These are phyloP conservation scores for Hylaeus volcanicus DNA, from an alignment of 1,140 invertebrate genomes.

Conservation along the genomic window DNA sequence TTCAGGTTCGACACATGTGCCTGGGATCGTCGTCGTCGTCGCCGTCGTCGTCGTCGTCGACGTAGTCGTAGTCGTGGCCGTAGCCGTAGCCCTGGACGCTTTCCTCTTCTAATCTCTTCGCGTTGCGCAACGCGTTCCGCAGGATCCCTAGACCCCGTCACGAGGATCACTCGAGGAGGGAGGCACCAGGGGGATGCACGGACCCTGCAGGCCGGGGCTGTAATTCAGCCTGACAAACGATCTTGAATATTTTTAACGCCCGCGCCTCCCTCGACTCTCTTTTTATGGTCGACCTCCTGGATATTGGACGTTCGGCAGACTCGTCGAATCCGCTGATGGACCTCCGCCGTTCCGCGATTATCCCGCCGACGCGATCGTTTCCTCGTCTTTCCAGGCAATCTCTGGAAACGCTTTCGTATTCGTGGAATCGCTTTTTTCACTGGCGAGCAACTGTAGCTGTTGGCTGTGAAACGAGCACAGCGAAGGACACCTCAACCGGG, in stretches of 20 bases:
- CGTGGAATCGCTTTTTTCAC: too few species aligned
- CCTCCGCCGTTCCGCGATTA: constrained; percentile 44
- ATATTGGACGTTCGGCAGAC: constrained; percentile 71
- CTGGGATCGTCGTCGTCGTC: constrained; percentile 59
- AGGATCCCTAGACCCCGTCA: constrained; percentile 41
- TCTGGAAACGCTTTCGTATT: not conserved
- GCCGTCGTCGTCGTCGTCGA: constrained; percentile 58
- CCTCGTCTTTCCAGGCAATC: not conserved
- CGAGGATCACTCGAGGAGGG: not conserved
- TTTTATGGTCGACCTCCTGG: constrained; percentile 56
- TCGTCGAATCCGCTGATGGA: constrained; percentile 55
- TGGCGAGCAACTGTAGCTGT: not conserved
- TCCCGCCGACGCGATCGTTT: constrained; percentile 34
- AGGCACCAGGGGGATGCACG: not conserved
- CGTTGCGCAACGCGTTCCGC: constrained; percentile 62
- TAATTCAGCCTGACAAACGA: constrained; percentile 79
- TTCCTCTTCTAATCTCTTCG: constrained; percentile 20
- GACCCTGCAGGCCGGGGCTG: constrained; percentile 48
- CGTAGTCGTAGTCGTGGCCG: constrained; percentile 42
- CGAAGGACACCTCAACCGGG: too few species aligned
- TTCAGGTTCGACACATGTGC: constrained; percentile 81
- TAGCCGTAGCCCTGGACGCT: constrained; percentile 42
- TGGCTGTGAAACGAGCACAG: not conserved
- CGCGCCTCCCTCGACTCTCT: constrained; percentile 59
- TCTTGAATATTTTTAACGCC: constrained; percentile 78